These are phyloP conservation scores for Pantala flavescens DNA, from an alignment of 1,140 invertebrate genomes.

Conservation along the genomic window DNA sequence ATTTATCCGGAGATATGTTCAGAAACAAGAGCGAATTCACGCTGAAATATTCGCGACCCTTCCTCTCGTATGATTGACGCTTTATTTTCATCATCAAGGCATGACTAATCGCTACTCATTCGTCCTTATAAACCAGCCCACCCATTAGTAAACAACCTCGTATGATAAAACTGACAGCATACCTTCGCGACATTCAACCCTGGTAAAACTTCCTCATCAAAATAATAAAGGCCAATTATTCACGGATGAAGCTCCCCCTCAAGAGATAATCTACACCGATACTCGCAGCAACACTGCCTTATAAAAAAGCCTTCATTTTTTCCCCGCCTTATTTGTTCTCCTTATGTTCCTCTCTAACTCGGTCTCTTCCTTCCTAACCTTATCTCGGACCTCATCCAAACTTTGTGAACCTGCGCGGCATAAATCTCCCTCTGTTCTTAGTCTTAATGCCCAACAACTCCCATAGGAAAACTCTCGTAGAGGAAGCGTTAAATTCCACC, in stretches of 20 bases:
- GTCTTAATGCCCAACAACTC: neutral
- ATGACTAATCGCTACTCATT: no score
- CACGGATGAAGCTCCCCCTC: neutral
- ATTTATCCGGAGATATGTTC: no score
- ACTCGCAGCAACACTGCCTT: neutral
- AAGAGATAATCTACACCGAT: neutral
- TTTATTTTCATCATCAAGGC: no score
- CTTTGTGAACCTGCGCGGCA: neutral
- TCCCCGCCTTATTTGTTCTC: neutral
- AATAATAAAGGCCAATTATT: constrained; percentile 5
- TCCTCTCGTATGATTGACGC: no score
- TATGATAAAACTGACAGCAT: neutral
- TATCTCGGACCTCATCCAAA: constrained; percentile 5
- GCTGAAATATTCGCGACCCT: no score
- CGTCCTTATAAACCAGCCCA: no score
- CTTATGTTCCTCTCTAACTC: neutral
- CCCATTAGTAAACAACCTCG: no score
- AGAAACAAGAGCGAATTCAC: no score
- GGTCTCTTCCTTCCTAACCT: neutral
- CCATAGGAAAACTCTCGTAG: neutral
- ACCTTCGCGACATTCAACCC: neutral
- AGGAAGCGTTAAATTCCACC: neutral
- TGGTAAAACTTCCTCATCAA: neutral
- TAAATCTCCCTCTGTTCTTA: neutral
- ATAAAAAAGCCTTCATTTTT: neutral